Evolutionary conservation across 2,797 vertebrate genomes (phyloP), one percentile per base, ranked within the genome.

Genomic region (Pogoniulus pusillus): DNA sequence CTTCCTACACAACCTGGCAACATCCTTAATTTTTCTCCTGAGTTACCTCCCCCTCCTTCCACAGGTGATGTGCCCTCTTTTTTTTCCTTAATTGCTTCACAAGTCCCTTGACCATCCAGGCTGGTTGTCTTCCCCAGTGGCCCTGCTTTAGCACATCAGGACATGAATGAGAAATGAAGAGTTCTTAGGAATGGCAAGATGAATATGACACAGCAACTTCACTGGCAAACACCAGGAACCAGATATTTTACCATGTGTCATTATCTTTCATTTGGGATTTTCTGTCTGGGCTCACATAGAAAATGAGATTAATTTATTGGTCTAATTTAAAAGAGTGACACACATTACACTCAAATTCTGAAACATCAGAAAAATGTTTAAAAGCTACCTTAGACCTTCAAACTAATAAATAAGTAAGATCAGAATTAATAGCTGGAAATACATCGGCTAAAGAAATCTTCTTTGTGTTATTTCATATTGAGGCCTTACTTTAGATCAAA

Each of bases 381-480:
- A 81, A 89, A 91, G 47, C 53, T 85, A 69, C 70, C 58, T 81
- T 35, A 55, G 65, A 55, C 59, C 32, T 89, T 76, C 41, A 89
- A 64, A 62, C 49, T 62, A 87, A 89, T 82, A 91, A 87, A 91
- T 78, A 91, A 89, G 5, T 29, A 91, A 85, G 64, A 93, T 82
- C 53, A 83, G 49, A 89, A 91, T 88, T 54, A 95, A 82, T 35
- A 79, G n/a, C 23, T 91, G n/a, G 26, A 89, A 88, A 77, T 29
- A 59, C 4, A 66, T 51, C 43, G 84, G n/a, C 29, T 79, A 51
- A 77, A 70, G 85, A 85, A 65, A 73, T 82, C 7, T 54, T 64
- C 35, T 60, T 81, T 35, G n/a, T 39, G n/a, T 16, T 78, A 73
- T 53, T 92, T 79, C 55, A 80, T 71, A 85, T 2, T 68, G 27